These are phyloP conservation scores for Silurus lanzhouensis DNA, from an alignment of 2,797 vertebrate genomes.

Conservation along the genomic window DNA sequence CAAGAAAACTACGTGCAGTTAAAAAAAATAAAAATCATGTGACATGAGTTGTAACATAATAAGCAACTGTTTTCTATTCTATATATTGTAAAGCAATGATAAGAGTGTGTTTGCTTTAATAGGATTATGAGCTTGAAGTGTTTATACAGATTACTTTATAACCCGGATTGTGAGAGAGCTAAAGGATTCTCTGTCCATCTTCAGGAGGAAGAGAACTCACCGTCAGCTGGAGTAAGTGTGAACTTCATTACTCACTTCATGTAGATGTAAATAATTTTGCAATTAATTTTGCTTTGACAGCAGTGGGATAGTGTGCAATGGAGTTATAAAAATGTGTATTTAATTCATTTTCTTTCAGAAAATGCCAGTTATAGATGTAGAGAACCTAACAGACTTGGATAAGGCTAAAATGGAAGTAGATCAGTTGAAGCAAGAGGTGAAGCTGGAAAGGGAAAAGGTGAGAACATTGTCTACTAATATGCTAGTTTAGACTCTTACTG, in stretches of 20 bases:
- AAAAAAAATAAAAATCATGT: neutral
- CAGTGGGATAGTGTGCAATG: neutral
- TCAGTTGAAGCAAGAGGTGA: slow-evolving; percentile 88
- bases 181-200: slow-evolving; percentile 65
- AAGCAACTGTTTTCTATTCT: neutral
- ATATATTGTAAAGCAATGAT: slow-evolving; percentile 40
- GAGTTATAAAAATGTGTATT: slow-evolving; percentile 6
- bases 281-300: neutral
- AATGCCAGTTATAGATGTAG: slow-evolving; percentile 91
- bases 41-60: slow-evolving; percentile 12
- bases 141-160: slow-evolving; percentile 82
- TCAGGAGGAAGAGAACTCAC: slow-evolving; percentile 63
- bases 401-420: slow-evolving; percentile 90
- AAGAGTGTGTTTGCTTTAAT: slow-evolving; percentile 70
- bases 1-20: neutral
- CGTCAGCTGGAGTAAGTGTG: slow-evolving; percentile 67
- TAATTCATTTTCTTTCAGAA: slow-evolving; percentile 58
- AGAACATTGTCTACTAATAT: slow-evolving; percentile 52
- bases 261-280: neutral
- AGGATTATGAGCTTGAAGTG: slow-evolving; percentile 78
- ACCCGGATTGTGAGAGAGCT: slow-evolving; percentile 67
- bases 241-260: slow-evolving; percentile 19
- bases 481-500: neutral
- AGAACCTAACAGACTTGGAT: slow-evolving; percentile 90
- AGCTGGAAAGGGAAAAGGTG: slow-evolving; percentile 88